phyloP scores from a whole-genome alignment of 2,113 vertebrate species.

The Actenoides lindsayi region DNA sequence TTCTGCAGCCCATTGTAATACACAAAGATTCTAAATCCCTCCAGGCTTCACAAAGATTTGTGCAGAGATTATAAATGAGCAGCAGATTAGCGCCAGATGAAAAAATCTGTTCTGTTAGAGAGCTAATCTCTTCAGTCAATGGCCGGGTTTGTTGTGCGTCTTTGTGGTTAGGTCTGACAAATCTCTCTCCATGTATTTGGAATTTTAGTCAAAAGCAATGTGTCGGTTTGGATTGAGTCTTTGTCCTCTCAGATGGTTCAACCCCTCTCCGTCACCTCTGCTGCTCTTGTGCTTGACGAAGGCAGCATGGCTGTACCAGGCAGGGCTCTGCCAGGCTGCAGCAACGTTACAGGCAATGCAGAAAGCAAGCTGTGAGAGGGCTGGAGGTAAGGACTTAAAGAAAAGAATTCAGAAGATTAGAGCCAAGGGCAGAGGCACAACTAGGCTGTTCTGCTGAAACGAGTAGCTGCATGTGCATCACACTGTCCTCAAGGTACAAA shows the following conservation, averaged over 20 bases:
- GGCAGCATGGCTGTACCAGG: not conserved
- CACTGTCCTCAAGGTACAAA: not conserved
- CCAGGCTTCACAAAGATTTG: constrained; percentile 42
- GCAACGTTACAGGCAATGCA: not conserved
- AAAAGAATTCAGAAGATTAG: not conserved
- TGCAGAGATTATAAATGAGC: constrained; percentile 52
- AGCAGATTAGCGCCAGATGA: constrained; percentile 37
- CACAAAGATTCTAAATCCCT: constrained; percentile 48
- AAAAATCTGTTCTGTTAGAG: constrained; percentile 47
- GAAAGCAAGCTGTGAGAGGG: not conserved
- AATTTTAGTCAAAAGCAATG: not conserved
- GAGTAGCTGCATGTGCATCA: not conserved
- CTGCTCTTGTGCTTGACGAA: not conserved
- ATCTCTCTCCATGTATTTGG: not conserved
- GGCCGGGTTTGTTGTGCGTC: not conserved
- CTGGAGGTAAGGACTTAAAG: not conserved
- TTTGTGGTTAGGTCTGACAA: not conserved
- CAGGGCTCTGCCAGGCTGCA: constrained; percentile 5
- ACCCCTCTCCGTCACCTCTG: not conserved
- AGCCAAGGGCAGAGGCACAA: not conserved
- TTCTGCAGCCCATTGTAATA: constrained; percentile 23
- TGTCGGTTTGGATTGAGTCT: not conserved
- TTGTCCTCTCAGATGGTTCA: not conserved
- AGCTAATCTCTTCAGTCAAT: constrained; percentile 33
- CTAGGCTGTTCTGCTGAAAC: not conserved